Conservation (phyloP, 2,113 vertebrate genomes). For the Ciconia boyciana region DNA sequence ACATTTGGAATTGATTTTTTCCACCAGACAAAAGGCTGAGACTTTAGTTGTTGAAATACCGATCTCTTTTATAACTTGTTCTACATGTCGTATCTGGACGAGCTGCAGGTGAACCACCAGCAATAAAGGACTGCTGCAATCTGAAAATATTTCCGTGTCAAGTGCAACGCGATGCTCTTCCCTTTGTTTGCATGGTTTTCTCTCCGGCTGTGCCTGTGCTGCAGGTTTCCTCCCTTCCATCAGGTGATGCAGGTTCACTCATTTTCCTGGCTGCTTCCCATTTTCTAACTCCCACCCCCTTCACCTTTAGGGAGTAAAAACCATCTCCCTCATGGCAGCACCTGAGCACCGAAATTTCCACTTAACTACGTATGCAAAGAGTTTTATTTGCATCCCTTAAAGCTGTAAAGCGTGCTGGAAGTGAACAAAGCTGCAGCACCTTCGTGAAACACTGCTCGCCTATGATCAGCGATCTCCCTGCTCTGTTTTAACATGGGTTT, state of each 20-base stretch:
- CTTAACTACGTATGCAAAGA: rapidly evolving
- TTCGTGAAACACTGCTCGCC: background rate
- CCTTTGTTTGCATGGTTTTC: background rate
- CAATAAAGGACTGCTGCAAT: background rate
- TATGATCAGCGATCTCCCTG: background rate
- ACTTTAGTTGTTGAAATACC: background rate
- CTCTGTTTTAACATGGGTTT: background rate
- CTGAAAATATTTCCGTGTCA: background rate
- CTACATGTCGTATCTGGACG: background rate
- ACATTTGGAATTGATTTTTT: conserved; percentile 43
- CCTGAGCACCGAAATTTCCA: rapidly evolving
- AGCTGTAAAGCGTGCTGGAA: background rate
- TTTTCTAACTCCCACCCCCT: background rate
- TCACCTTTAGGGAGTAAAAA: background rate
- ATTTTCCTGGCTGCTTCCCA: background rate
- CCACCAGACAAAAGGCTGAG: background rate
- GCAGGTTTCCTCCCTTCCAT: background rate
- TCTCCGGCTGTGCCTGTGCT: background rate
- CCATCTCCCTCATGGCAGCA: rapidly evolving
- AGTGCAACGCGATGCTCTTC: background rate
- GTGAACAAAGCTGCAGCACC: background rate
- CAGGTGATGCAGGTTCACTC: background rate
- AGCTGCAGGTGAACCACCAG: conserved; percentile 4
- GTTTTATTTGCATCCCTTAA: background rate
- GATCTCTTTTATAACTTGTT: background rate